A percentile compares a stretch with the other conserved stretches of the same genome.
phyloP scores from a whole-genome alignment of 2,113 vertebrate genomes.

The Neodon shergylaensis region DNA sequence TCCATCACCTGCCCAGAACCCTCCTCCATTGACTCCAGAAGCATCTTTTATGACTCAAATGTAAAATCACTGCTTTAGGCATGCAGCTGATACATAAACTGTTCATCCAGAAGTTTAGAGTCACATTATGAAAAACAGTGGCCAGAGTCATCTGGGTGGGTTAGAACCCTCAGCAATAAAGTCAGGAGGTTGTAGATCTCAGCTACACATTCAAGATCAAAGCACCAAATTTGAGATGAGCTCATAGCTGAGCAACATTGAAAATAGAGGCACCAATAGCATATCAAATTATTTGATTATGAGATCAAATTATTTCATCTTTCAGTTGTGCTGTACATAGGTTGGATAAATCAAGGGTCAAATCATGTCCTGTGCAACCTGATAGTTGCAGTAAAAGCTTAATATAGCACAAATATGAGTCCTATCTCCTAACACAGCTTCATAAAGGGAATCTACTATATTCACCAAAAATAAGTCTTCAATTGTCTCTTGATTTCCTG shows the following conservation, averaged over 20 bases:
- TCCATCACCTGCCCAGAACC: background rate
- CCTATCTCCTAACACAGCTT: conserved; percentile 61
- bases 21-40: conserved; percentile 9
- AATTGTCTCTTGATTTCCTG: conserved; percentile 36
- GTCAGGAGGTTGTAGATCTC: background rate
- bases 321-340: conserved; percentile 45
- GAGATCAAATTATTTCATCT: conserved; percentile 38
- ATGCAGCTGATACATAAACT: background rate
- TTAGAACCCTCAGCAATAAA: background rate
- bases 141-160: background rate
- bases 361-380: conserved; percentile 76
- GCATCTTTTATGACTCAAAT: background rate
- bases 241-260: background rate
- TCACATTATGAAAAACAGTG: background rate
- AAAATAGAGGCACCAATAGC: conserved; percentile 17
- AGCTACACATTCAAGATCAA: background rate
- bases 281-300: background rate
- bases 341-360: conserved; percentile 79
- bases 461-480: conserved; percentile 46
- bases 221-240: background rate
- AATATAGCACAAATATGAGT: conserved; percentile 52
- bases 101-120: background rate
- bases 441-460: conserved; percentile 56
- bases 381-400: conserved; percentile 62
- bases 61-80: conserved; percentile 33